Evolutionary conservation across 2,113 vertebrate species (phyloP).

Genomic region (Leptocoma aspasia): DNA sequence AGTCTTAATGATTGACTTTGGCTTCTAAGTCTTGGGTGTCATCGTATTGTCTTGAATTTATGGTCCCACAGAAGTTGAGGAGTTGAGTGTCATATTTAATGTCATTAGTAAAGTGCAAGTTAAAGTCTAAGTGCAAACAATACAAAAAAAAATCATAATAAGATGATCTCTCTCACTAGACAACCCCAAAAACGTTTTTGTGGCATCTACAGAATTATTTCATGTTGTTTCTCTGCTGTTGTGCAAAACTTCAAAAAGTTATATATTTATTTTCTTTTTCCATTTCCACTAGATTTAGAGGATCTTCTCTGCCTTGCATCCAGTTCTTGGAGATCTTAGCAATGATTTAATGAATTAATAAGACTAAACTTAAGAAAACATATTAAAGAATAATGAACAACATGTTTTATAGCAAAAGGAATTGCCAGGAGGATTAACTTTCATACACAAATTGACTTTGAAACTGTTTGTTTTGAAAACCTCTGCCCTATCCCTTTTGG

Average conservation of each 20-base stretch:
- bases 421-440: slow-evolving; percentile 35
- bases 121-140: neutral
- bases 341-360: slow-evolving; percentile 62
- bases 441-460: neutral
- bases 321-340: neutral
- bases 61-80: neutral
- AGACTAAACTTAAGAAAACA: slow-evolving; percentile 4
- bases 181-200: neutral
- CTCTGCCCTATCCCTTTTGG: slow-evolving; percentile 41
- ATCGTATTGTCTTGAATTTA: neutral
- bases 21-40: neutral
- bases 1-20: neutral
- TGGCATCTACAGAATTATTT: neutral
- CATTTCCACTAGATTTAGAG: neutral
- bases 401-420: slow-evolving; percentile 11
- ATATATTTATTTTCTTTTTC: neutral
- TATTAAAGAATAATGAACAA: slow-evolving; percentile 48
- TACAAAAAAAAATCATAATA: neutral
- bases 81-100: neutral
- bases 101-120: neutral
- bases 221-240: neutral
- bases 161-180: neutral
- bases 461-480: slow-evolving; percentile 41
- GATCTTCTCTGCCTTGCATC: neutral
- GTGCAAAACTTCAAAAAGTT: neutral